Percentiles rank a stretch among this genome's conserved stretches.
Conservation (phyloP, 1,140 invertebrate species). For the Hormaphis cornu region DNA sequence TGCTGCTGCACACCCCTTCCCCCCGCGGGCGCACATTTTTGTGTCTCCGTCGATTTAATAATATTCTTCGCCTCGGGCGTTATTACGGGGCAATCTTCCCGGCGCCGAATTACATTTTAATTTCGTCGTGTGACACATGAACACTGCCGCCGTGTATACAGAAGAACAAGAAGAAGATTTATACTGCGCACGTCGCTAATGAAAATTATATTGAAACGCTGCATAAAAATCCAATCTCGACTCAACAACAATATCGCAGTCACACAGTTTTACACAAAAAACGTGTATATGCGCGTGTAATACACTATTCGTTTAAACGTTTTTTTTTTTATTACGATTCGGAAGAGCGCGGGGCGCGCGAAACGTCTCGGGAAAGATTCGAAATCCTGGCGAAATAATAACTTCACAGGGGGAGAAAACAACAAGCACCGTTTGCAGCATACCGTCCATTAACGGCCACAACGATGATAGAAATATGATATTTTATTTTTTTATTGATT, state of each 20-base stretch:
- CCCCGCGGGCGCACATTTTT: not conserved
- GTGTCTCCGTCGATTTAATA: conserved; percentile 15
- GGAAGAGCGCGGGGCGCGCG: no score
- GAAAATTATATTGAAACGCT: conserved; percentile 13
- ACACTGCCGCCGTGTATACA: not conserved
- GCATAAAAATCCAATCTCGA: conserved; percentile 21
- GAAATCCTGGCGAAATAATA: no score
- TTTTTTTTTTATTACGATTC: no score
- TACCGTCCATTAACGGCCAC: no score
- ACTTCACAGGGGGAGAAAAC: no score
- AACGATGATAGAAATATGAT: no score
- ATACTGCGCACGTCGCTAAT: conserved; percentile 6
- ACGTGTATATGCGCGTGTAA: not conserved
- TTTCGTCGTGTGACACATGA: conserved; percentile 13
- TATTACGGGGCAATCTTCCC: conserved; percentile 22
- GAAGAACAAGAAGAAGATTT: conserved; percentile 20
- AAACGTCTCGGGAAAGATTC: no score
- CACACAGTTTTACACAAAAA: no score
- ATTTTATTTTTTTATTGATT: no score
- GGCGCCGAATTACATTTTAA: conserved; percentile 29
- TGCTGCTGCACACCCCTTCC: not conserved
- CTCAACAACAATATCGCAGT: no score
- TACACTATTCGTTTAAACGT: no score
- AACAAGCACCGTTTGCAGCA: no score
- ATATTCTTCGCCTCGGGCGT: conserved; percentile 25